Base-by-base conservation (phyloP, 2,888 invertebrate genomes). In the Lottia gigantea region DNA sequence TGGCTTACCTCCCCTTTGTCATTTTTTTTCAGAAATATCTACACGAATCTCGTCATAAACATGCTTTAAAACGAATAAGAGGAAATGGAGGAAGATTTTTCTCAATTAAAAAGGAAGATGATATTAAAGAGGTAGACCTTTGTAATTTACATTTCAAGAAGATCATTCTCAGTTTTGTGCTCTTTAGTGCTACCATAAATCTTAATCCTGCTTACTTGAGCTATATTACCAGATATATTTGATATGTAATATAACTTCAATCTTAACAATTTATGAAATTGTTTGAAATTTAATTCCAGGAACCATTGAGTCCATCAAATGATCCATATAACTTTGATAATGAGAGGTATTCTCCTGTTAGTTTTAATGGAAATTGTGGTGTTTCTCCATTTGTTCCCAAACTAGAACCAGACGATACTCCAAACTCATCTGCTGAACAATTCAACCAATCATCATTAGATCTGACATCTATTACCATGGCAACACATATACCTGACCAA, bases 21-120 rank as follows among this genome's bases (percentile, higher is more conserved):
- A 40, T 25, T 12, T 45, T 25, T 55, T 25, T 61, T 7, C 19
- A 63, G 64, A 63, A 63, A 40, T 63, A 63, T 40, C 26, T 63
- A 40, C 64, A 63, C 7, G 64, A 63, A 40, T 63, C 64, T 40
- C 64, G 64, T 40, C 64, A 63, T 40, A 63, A 63, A 26, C 64
- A 63, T 63, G 64, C 64, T 40, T 40, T 63, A n/a, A 26, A 63
- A 40, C 15, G 64, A 63, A n/a, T 40, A 14, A 12, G 64, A 15
- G 64, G 64, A 14, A 40, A 63, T 40, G 64, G 64, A 25, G 64
- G 64, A 3, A 19, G 64, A n/a, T 63, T 63, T 40, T 63, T 63
- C 64, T 63, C 64, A 11, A n/a, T 63, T 19, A 63, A 63, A 19
- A 55, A 55, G 14, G 55, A 55, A 55, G 55, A 23, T 55, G 55